Percentiles rank a stretch among this genome's conserved stretches.
Conservation (phyloP, 1,140 invertebrate genomes). For the Phymorhynchus buccinoides region DNA sequence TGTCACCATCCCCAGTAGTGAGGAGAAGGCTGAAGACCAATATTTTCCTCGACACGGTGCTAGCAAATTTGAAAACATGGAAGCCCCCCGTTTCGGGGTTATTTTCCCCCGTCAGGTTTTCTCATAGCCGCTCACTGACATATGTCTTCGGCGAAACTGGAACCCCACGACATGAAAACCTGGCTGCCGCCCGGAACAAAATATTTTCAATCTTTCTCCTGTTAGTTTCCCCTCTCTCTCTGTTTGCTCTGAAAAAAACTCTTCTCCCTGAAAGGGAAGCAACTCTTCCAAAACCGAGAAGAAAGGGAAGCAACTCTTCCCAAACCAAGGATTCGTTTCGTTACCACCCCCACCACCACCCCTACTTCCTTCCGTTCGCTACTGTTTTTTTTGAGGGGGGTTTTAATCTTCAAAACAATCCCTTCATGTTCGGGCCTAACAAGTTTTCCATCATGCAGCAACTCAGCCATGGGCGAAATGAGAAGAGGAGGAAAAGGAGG, state of each 20-base stretch:
- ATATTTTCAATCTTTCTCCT: slow-evolving; percentile 47
- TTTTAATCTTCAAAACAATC: slow-evolving; percentile 47
- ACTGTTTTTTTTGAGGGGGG: slow-evolving; percentile 41
- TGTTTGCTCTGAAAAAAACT: slow-evolving; percentile 31
- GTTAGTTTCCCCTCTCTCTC: slow-evolving; percentile 35
- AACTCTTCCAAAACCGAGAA: too few relatives aligned
- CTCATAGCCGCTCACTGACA: slow-evolving; percentile 41
- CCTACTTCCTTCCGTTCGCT: background rate
- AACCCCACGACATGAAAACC: slow-evolving; percentile 29
- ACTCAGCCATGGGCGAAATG: slow-evolving; percentile 35
- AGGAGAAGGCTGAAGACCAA: slow-evolving; percentile 3
- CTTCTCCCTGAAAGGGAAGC: slow-evolving; percentile 37
- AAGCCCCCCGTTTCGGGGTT: slow-evolving; percentile 5
- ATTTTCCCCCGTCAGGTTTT: slow-evolving; percentile 42
- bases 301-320: slow-evolving; percentile 40
- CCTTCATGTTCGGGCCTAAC: slow-evolving; percentile 41
- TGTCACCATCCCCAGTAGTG: background rate
- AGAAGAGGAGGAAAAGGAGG: background rate
- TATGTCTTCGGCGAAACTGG: slow-evolving; percentile 44
- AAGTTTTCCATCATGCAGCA: slow-evolving; percentile 47
- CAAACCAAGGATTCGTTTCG: background rate
- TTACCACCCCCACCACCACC: background rate
- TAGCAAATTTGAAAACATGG: slow-evolving; percentile 10
- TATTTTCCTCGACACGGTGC: slow-evolving; percentile 25
- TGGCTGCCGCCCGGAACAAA: slow-evolving; percentile 29